phyloP scores from a whole-genome alignment of 2,797 vertebrate species.

The Alouatta caraya region DNA sequence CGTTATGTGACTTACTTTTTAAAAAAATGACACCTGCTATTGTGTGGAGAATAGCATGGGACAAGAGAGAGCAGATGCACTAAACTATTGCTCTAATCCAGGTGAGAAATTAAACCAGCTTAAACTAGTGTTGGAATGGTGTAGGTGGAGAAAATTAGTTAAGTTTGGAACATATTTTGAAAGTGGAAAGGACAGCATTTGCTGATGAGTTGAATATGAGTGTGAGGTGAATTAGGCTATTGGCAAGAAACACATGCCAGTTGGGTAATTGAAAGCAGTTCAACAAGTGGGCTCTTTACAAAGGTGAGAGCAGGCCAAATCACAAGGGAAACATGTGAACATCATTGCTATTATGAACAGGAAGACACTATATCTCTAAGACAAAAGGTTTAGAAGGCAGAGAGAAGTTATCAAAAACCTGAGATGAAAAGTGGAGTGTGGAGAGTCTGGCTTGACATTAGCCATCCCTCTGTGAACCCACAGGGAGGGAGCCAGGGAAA shows the following conservation, averaged over 20 bases:
- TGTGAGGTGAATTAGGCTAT: background rate
- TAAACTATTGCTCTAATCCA: background rate
- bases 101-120: background rate
- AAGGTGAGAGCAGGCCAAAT: background rate
- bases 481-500: background rate
- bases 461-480: background rate
- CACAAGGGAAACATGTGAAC: background rate
- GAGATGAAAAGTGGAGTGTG: background rate
- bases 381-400: background rate
- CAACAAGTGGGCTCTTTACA: background rate
- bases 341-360: background rate
- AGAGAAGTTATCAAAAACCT: background rate
- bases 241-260: background rate
- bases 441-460: background rate
- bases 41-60: background rate
- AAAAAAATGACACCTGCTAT: background rate
- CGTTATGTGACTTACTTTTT: background rate
- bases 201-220: background rate
- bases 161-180: background rate
- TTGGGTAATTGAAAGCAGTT: constrained; percentile 10
- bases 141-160: background rate
- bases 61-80: background rate
- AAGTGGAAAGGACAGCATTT: background rate
- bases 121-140: background rate
- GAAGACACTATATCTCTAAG: background rate